Base-by-base conservation (phyloP, 2,888 invertebrate genomes). In the Hylaea fasciaria region DNA sequence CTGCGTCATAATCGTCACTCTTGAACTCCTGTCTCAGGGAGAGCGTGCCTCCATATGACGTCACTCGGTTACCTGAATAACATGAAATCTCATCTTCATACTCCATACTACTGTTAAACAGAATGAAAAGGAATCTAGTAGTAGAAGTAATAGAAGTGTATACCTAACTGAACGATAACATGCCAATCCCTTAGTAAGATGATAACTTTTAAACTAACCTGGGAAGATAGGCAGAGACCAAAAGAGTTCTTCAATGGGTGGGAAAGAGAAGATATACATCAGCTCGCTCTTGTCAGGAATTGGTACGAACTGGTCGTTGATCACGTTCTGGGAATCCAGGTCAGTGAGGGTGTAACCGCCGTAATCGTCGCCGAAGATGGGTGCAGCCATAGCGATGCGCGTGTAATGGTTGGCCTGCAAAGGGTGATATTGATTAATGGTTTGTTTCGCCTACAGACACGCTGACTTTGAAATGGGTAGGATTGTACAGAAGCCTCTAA, bases 21-120 rank as follows among this genome's bases (percentile, higher is more conserved):
- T 94, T 92, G 72, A 95, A 97, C 59, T 93, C 93, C 73, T 97
- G 95, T 0, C 95, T 95, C 63, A 97, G 94, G 13, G 94, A 94
- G 5, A 98, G 83, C 52, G 93, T 93, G 0, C 98, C 98, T 0
- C 98, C 98, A 80, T 98, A 98, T 0, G 98, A 97, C 57, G 96
- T 94, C 8, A 98, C 93, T 89, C 96, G 93, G 77, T 96, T 95
- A 43, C 96, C 96, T 78, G 64, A 2, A 46, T 40, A 32, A 39
- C 35, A 46, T 40, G 10, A 9, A 11, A 35, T 35, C 11, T 35
- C 35, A n/a, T n/a, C n/a, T n/a, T n/a, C n/a, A n/a, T n/a, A n/a
- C n/a, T n/a, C n/a, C n/a, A n/a, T n/a, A n/a, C n/a, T n/a, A n/a
- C n/a, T n/a, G n/a, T n/a, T n/a, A n/a, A n/a, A n/a, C n/a, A n/a